phyloP scores from a whole-genome alignment of 1,140 invertebrate genomes.

The Armadillidium nasatum region DNA sequence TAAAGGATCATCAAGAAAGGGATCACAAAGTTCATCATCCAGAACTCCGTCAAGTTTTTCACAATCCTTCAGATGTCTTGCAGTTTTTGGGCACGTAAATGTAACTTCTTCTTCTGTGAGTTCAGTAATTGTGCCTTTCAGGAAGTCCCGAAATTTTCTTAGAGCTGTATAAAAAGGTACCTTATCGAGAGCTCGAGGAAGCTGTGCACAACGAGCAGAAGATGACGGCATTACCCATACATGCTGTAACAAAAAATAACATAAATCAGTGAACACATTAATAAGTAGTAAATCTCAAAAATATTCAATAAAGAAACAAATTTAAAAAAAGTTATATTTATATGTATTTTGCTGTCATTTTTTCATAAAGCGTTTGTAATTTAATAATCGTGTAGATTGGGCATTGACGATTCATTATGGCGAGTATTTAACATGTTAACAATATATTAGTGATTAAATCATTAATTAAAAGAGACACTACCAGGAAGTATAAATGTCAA shows the following conservation, averaged over 20 bases:
- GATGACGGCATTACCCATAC: slow-evolving; percentile 98
- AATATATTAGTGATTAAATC: no score
- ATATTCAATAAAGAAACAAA: no score
- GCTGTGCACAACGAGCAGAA: slow-evolving; percentile 87
- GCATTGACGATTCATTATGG: no score
- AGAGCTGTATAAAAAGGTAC: slow-evolving; percentile 95
- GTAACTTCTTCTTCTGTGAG: slow-evolving; percentile 87
- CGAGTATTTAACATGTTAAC: no score
- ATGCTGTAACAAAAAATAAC: slow-evolving; percentile 59
- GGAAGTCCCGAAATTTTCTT: slow-evolving; percentile 88
- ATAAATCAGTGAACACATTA: no score
- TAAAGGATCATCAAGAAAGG: not conserved
- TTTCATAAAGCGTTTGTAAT: no score
- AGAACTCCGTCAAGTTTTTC: slow-evolving; percentile 50
- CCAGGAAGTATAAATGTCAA: no score
- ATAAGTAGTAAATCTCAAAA: no score
- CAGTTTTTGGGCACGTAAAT: slow-evolving; percentile 55
- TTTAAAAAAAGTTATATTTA: no score
- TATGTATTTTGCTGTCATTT: no score
- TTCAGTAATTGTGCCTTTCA: slow-evolving; percentile 77
- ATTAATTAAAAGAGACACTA: no score
- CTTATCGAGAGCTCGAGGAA: slow-evolving; percentile 90
- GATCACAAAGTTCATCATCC: not conserved
- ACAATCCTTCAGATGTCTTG: slow-evolving; percentile 52
- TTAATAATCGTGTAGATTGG: no score